These are phyloP conservation scores for Agonum fuliginosum DNA, from an alignment of 2,888 invertebrate species.

Conservation along the genomic window DNA sequence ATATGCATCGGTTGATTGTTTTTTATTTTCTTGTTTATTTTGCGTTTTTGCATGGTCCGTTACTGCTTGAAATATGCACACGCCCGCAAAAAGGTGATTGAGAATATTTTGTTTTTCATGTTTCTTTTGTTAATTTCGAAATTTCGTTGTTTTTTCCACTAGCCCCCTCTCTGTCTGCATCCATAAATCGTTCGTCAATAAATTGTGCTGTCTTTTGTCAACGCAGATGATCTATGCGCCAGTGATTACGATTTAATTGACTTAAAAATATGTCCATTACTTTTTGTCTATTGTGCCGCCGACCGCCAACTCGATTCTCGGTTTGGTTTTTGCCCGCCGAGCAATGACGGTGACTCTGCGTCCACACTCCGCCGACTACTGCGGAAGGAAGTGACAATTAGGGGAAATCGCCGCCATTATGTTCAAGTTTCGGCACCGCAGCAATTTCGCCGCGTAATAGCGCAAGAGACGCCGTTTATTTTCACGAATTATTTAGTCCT, in stretches of 20 bases:
- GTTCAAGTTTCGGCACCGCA: slow-evolving; percentile 47
- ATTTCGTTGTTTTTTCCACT: slow-evolving; percentile 40
- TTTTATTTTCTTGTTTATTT: slow-evolving; percentile 59
- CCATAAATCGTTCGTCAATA: slow-evolving; percentile 55
- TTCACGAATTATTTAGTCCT: slow-evolving; percentile 52
- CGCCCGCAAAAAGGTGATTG: slow-evolving; percentile 60
- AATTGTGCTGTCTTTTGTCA: slow-evolving; percentile 60
- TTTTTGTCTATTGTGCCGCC: slow-evolving; percentile 50
- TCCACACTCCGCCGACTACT: too few relatives aligned
- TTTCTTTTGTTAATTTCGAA: slow-evolving; percentile 59
- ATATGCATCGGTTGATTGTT: slow-evolving; percentile 58
- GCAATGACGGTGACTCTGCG: too few relatives aligned
- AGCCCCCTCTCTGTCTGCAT: slow-evolving; percentile 39
- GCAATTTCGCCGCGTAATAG: slow-evolving; percentile 48
- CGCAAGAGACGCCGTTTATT: slow-evolving; percentile 43
- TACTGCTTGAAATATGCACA: slow-evolving; percentile 59
- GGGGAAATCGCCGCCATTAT: slow-evolving; percentile 53
- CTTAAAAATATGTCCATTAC: slow-evolving; percentile 60
- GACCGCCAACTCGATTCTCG: background rate
- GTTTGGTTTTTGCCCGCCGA: slow-evolving; percentile 15
- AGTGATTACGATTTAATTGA: slow-evolving; percentile 59
- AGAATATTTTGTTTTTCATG: slow-evolving; percentile 55
- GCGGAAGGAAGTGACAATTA: slow-evolving; percentile 57
- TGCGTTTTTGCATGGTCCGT: slow-evolving; percentile 58
- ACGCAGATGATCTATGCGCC: slow-evolving; percentile 57